Evolutionary conservation across 2,797 vertebrate genomes (phyloP).

Genomic region (Siniperca obscura): DNA sequence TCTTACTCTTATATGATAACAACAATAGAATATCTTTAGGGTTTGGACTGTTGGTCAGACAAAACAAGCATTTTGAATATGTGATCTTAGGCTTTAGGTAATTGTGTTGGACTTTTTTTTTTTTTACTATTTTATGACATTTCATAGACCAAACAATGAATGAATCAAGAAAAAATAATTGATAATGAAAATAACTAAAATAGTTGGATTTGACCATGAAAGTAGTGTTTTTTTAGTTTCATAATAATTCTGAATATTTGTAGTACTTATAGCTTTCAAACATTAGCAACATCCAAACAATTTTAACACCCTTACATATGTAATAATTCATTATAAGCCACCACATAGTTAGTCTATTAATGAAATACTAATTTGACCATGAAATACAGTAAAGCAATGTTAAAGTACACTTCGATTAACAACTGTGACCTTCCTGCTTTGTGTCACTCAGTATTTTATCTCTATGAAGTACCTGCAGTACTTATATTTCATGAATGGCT

Average conservation of each 20-base stretch:
- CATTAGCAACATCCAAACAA: background rate
- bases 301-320: background rate
- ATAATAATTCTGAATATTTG: background rate
- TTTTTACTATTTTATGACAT: background rate
- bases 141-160: background rate
- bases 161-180: background rate
- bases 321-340: background rate
- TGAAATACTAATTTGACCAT: background rate
- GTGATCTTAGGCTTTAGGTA: background rate
- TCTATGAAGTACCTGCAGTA: background rate
- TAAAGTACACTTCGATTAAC: background rate
- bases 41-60: background rate
- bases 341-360: background rate
- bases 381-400: background rate
- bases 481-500: constrained; percentile 27
- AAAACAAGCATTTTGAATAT: background rate
- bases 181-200: background rate
- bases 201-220: background rate
- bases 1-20: background rate
- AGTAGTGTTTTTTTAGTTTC: background rate
- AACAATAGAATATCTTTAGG: background rate
- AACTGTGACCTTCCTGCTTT: constrained; percentile 3
- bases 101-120: background rate
- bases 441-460: constrained; percentile 1
- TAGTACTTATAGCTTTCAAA: background rate